Percentiles rank a stretch among this genome's conserved stretches.
Evolutionary conservation across 2,888 invertebrate species (phyloP).

Genomic region (Ophion ventricosus): DNA sequence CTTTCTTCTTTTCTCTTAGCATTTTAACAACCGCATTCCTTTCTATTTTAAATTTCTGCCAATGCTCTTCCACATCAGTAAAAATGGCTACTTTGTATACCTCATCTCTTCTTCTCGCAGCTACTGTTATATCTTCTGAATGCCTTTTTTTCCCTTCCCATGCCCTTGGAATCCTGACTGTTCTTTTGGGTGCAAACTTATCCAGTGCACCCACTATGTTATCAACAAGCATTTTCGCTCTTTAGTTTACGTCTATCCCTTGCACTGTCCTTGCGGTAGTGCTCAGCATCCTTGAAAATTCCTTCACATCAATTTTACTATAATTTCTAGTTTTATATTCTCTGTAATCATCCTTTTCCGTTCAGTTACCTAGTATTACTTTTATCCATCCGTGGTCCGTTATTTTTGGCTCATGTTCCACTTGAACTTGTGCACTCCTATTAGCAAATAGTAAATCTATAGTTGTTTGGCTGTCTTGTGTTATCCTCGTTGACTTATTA

Average conservation of each 20-base stretch:
- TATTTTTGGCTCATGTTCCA: constrained; percentile 31
- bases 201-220: neutral
- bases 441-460: constrained; percentile 56
- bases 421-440: constrained; percentile 14
- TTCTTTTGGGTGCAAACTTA: constrained; percentile 5
- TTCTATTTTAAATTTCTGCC: constrained; percentile 39
- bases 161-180: constrained; percentile 3
- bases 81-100: constrained; percentile 13
- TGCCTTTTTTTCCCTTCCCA: constrained; percentile 43
- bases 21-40: too few species aligned
- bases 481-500: constrained; percentile 51
- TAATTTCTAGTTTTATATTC: constrained; percentile 32
- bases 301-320: neutral
- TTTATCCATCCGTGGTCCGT: constrained; percentile 40
- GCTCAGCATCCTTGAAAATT: neutral
- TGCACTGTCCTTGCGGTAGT: neutral
- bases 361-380: constrained; percentile 6
- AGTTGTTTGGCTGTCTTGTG: constrained; percentile 44
- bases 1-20: too few species aligned
- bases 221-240: constrained; percentile 14
- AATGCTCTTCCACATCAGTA: neutral
- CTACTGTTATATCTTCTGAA: constrained; percentile 3
- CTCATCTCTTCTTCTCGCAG: constrained; percentile 13
- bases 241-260: neutral
- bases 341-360: constrained; percentile 3